Percentiles rank a stretch among this genome's conserved stretches.
Evolutionary conservation across 2,888 invertebrate genomes (phyloP).

Genomic region (Chydorus sphaericus): DNA sequence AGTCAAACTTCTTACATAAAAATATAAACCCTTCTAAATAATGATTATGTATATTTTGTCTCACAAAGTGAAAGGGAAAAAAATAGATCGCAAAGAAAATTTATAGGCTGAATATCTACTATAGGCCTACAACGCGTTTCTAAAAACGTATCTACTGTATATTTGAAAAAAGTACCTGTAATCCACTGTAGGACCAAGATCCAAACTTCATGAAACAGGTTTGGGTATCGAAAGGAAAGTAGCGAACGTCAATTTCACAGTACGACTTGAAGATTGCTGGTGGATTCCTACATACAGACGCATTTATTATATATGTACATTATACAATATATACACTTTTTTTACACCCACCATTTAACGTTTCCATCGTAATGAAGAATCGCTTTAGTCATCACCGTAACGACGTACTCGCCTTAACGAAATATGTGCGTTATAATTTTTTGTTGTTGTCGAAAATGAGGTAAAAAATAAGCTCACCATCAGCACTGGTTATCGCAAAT

Average conservation of each 20-base stretch:
- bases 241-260: conserved; percentile 71
- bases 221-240: conserved; percentile 89
- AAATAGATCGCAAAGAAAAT: too few relatives aligned
- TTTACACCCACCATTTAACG: conserved; percentile 57
- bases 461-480: too few relatives aligned
- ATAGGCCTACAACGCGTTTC: too few relatives aligned
- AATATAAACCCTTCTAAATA: too few relatives aligned
- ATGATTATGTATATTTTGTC: too few relatives aligned
- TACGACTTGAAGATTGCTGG: conserved; percentile 97
- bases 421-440: too few relatives aligned
- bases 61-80: too few relatives aligned
- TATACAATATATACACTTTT: not conserved
- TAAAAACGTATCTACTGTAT: too few relatives aligned
- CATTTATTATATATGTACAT: not conserved
- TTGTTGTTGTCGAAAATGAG: too few relatives aligned
- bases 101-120: too few relatives aligned
- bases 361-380: conserved; percentile 77
- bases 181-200: conserved; percentile 88
- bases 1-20: too few relatives aligned
- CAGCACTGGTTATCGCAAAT: conserved; percentile 14
- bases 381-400: conserved; percentile 93
- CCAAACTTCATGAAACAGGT: conserved; percentile 92
- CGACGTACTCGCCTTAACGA: conserved; percentile 25
- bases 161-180: too few relatives aligned
- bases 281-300: conserved; percentile 42